A percentile compares a stretch with the other conserved stretches of the same genome.
These are phyloP conservation scores for Hyles lineata DNA, from an alignment of 2,888 invertebrate species.

Conservation along the genomic window DNA sequence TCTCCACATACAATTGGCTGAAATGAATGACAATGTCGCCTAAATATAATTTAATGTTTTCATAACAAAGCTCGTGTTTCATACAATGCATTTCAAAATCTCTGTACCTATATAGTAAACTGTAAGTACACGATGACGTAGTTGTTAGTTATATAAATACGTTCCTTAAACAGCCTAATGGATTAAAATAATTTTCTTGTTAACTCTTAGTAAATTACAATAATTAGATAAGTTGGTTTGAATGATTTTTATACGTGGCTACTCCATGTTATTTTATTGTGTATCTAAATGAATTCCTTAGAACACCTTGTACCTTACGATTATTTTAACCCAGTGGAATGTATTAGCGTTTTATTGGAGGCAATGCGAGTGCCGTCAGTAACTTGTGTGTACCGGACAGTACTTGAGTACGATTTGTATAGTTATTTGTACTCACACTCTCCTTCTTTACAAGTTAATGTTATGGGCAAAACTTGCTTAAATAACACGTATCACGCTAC, in stretches of 20 bases:
- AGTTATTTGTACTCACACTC: not conserved
- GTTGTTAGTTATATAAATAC: conserved; percentile 32
- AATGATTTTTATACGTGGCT: conserved; percentile 25
- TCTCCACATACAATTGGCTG: conserved; percentile 12
- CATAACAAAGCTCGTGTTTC: not conserved
- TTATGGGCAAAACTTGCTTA: conserved; percentile 8
- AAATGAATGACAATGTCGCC: not conserved
- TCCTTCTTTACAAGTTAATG: conserved; percentile 20
- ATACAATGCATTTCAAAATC: conserved; percentile 7
- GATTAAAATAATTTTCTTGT: conserved; percentile 33
- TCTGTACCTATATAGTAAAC: conserved; percentile 1
- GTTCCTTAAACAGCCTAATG: conserved; percentile 46
- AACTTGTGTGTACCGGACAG: not conserved
- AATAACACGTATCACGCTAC: conserved; percentile 20
- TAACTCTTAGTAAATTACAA: conserved; percentile 33
- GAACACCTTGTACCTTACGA: conserved; percentile 13
- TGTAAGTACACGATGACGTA: conserved; percentile 12
- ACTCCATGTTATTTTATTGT: conserved; percentile 24
- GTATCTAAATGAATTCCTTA: conserved; percentile 19
- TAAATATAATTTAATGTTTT: conserved; percentile 23
- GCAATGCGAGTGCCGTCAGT: not conserved
- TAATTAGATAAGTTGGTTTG: conserved; percentile 27
- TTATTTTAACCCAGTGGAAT: conserved; percentile 18
- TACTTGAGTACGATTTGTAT: not conserved
- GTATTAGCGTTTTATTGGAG: not conserved